These are phyloP conservation scores for Paramormyrops hopkinsi DNA, from an alignment of 2,797 vertebrate genomes.

Conservation along the genomic window DNA sequence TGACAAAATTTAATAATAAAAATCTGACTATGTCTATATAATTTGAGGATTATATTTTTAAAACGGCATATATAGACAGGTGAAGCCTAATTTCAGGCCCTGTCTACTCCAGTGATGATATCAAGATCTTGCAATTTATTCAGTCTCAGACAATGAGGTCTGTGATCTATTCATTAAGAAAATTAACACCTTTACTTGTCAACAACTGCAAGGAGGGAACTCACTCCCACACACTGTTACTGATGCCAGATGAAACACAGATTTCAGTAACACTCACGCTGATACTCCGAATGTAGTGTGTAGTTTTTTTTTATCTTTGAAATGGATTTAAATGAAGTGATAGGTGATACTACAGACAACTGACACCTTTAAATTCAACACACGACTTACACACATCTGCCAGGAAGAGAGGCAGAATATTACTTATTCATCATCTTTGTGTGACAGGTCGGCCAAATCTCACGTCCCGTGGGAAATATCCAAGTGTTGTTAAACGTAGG, in stretches of 20 bases:
- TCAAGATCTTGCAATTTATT: not conserved
- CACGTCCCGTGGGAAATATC: constrained; percentile 18
- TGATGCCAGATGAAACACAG: not conserved
- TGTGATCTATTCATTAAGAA: not conserved
- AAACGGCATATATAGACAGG: not conserved
- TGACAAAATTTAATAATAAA: not conserved
- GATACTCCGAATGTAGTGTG: not conserved
- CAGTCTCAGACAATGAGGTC: not conserved
- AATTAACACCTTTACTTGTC: not conserved
- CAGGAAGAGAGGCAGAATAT: not conserved
- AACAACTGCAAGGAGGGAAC: not conserved
- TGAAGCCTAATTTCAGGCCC: not conserved
- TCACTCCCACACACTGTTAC: not conserved
- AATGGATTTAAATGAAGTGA: not conserved
- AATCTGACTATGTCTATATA: not conserved
- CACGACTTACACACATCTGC: constrained; percentile 4
- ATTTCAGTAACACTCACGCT: not conserved
- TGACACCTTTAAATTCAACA: not conserved
- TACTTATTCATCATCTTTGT: not conserved
- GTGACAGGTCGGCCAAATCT: not conserved
- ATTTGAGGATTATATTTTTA: not conserved
- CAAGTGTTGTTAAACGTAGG: not conserved
- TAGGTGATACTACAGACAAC: not conserved
- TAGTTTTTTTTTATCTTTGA: not conserved
- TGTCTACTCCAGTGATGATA: not conserved